A percentile compares a stretch with the other conserved stretches of the same genome.
Evolutionary conservation across 2,888 invertebrate genomes (phyloP).

Genomic region (Choristoneura rosaceana): DNA sequence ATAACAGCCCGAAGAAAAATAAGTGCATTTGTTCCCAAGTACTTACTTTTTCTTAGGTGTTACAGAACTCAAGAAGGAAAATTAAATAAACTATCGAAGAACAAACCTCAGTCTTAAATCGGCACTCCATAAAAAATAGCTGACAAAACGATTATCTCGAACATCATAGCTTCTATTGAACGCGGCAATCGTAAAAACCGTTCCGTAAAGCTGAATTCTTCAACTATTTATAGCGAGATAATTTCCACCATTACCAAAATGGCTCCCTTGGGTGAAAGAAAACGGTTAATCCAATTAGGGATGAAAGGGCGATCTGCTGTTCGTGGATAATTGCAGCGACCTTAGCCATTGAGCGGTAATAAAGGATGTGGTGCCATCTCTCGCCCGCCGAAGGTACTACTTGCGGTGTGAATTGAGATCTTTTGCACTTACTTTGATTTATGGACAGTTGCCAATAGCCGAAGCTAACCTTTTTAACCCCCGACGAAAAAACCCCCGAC

Average conservation of each 20-base stretch:
- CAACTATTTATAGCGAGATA: constrained; percentile 23
- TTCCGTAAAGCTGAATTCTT: constrained; percentile 8
- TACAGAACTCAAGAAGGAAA: neutral
- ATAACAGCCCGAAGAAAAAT: too few relatives aligned
- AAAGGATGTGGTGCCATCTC: constrained; percentile 14
- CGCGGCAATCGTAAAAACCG: neutral
- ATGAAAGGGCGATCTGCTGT: constrained; percentile 26
- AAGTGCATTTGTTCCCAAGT: too few relatives aligned
- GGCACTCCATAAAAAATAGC: neutral
- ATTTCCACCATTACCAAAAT: constrained; percentile 26
- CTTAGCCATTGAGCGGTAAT: constrained; percentile 21
- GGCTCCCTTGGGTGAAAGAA: constrained; percentile 20
- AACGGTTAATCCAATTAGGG: constrained; percentile 25
- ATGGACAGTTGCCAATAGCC: too few relatives aligned
- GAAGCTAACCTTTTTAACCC: too few relatives aligned
- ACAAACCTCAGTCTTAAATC: neutral
- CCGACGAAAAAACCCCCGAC: too few relatives aligned
- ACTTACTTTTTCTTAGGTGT: too few relatives aligned
- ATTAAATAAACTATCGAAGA: neutral
- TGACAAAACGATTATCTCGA: neutral
- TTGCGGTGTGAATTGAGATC: too few relatives aligned
- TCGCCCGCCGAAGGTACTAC: neutral
- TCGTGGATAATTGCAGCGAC: constrained; percentile 18
- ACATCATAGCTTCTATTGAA: neutral
- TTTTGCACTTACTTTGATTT: too few relatives aligned